Evolutionary conservation across 2,113 vertebrate genomes (phyloP).

Genomic region (Oryzias javanicus): DNA sequence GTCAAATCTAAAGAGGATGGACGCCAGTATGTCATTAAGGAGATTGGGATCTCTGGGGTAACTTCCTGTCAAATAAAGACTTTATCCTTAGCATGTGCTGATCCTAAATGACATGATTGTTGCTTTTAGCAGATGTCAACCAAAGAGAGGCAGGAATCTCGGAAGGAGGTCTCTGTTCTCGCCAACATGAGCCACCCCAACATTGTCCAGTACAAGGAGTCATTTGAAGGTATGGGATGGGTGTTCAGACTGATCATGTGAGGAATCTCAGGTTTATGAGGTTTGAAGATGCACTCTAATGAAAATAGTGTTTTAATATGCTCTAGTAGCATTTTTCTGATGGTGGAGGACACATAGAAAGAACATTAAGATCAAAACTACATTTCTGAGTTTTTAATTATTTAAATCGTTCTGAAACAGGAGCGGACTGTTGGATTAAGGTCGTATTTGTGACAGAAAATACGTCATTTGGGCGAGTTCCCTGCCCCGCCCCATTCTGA

Average conservation of each 20-base stretch:
- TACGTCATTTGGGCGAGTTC: no score
- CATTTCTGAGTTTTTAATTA: no score
- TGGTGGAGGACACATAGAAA: no score
- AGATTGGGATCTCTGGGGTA: constrained; percentile 94
- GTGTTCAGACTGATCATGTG: background rate
- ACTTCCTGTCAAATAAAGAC: constrained; percentile 26
- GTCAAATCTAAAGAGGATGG: constrained; percentile 89
- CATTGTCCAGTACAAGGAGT: constrained; percentile 94
- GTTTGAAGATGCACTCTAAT: background rate
- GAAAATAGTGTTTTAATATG: no score
- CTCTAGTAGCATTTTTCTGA: no score
- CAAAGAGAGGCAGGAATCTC: constrained; percentile 94
- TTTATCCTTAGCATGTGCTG: background rate
- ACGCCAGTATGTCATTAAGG: constrained; percentile 96
- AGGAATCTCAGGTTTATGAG: background rate
- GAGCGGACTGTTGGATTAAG: no score
- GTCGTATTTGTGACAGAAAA: no score
- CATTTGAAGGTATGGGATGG: constrained; percentile 95
- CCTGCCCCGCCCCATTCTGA: no score
- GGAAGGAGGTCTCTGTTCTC: constrained; percentile 94
- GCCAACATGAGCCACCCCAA: constrained; percentile 99
- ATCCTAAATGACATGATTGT: background rate
- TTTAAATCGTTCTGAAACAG: no score
- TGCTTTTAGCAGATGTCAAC: constrained; percentile 86
- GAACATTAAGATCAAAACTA: no score